Conservation (phyloP, 2,797 vertebrate species). For the Sebastes diaconus region DNA sequence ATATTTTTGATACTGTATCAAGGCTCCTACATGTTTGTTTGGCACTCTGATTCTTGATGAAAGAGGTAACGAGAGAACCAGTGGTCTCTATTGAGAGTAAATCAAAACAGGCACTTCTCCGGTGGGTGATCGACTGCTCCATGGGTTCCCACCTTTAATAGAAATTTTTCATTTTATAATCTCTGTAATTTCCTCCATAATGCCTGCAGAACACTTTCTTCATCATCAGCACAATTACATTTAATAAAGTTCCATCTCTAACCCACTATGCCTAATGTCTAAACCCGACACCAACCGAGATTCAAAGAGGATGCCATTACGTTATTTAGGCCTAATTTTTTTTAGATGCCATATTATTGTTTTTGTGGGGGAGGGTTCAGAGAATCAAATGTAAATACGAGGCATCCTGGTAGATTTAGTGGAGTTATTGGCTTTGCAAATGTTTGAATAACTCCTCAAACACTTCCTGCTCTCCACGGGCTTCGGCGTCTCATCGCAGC, state of each 20-base stretch:
- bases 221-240: slow-evolving; percentile 63
- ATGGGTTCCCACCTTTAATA: slow-evolving; percentile 43
- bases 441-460: slow-evolving; percentile 98
- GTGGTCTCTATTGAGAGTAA: slow-evolving; percentile 12
- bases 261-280: slow-evolving; percentile 48
- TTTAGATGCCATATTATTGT: slow-evolving; percentile 52
- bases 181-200: slow-evolving; percentile 38
- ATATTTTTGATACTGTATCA: neutral
- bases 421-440: slow-evolving; percentile 97
- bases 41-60: neutral
- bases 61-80: neutral
- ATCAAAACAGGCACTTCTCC: slow-evolving; percentile 31
- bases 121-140: slow-evolving; percentile 18
- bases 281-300: slow-evolving; percentile 64
- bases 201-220: slow-evolving; percentile 31
- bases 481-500: slow-evolving; percentile 89
- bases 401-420: slow-evolving; percentile 94
- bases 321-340: slow-evolving; percentile 48
- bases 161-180: slow-evolving; percentile 36
- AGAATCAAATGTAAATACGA: slow-evolving; percentile 77
- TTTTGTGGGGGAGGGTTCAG: slow-evolving; percentile 54
- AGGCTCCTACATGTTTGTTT: neutral
- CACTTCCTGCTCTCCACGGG: slow-evolving; percentile 92
- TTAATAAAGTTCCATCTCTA: slow-evolving; percentile 68
- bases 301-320: slow-evolving; percentile 55